Evolutionary conservation across 2,797 vertebrate species (phyloP).

Genomic region (Hipposideros larvatus): DNA sequence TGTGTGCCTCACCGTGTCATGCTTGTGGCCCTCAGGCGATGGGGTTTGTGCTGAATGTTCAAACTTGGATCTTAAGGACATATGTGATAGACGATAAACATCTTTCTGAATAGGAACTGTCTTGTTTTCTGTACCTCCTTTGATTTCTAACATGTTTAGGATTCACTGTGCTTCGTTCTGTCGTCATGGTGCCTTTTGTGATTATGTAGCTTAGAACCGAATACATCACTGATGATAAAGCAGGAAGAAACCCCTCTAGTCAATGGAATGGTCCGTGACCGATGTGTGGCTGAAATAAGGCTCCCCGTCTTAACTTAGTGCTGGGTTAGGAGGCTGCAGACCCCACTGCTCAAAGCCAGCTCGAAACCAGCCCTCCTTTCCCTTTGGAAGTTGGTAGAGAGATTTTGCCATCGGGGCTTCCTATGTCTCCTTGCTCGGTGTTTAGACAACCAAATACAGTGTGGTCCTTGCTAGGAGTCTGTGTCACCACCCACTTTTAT

Average conservation of each 20-base stretch:
- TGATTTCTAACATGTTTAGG: neutral
- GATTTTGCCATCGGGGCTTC: rapidly evolving
- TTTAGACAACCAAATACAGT: rapidly evolving
- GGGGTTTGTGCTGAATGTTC: neutral
- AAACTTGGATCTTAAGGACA: neutral
- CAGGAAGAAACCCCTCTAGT: neutral
- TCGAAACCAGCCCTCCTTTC: neutral
- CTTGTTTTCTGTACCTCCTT: neutral
- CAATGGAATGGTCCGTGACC: rapidly evolving
- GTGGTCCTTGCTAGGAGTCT: rapidly evolving
- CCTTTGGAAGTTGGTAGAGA: rapidly evolving
- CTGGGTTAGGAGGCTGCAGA: neutral
- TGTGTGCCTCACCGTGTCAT: neutral
- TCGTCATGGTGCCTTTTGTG: neutral
- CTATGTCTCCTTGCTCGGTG: rapidly evolving
- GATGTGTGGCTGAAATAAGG: rapidly evolving
- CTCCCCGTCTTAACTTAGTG: neutral
- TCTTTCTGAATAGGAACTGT: neutral
- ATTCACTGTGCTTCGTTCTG: rapidly evolving
- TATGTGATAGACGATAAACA: neutral
- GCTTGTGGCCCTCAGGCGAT: neutral
- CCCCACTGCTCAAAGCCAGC: rapidly evolving
- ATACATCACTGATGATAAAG: rapidly evolving
- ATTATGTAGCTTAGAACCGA: neutral
- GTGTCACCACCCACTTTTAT: neutral